A percentile compares a stretch with the other conserved stretches of the same genome.
Evolutionary conservation across 1,140 invertebrate species (phyloP).

Genomic region (Antheraea pernyi): DNA sequence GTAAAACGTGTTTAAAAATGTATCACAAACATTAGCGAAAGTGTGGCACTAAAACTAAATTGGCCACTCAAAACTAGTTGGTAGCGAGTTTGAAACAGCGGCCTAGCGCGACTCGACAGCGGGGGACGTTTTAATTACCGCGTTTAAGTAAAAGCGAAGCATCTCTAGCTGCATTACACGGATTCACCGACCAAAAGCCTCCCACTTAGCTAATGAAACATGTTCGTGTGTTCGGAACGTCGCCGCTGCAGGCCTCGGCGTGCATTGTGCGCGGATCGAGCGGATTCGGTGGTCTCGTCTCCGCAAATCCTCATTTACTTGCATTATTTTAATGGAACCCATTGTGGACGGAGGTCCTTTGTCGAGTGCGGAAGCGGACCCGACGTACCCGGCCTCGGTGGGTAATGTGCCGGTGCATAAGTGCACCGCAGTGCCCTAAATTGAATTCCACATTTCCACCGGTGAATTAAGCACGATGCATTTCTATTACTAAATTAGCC

Average conservation of each 20-base stretch:
- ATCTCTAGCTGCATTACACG: constrained; percentile 75
- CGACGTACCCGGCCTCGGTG: constrained; percentile 49
- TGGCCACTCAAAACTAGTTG: constrained; percentile 72
- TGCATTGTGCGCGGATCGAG: constrained; percentile 59
- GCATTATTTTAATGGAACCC: constrained; percentile 78
- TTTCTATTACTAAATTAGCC: constrained; percentile 11
- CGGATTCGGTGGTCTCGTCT: constrained; percentile 67
- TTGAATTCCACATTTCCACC: constrained; percentile 46
- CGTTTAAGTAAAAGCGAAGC: constrained; percentile 77
- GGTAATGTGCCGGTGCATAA: constrained; percentile 72
- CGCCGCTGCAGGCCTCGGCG: constrained; percentile 41
- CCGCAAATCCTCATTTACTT: constrained; percentile 78
- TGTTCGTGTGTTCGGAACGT: constrained; percentile 76
- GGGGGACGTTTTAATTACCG: constrained; percentile 71
- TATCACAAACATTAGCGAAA: constrained; percentile 56
- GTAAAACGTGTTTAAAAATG: constrained; percentile 27
- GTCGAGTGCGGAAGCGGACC: constrained; percentile 63
- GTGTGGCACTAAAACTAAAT: constrained; percentile 59
- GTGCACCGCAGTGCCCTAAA: constrained; percentile 62
- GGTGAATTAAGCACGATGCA: neutral
- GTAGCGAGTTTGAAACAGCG: constrained; percentile 69
- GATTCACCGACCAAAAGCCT: constrained; percentile 78
- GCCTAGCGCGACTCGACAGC: constrained; percentile 29
- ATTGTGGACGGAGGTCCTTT: constrained; percentile 77
- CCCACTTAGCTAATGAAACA: constrained; percentile 81